Evolutionary conservation across 2,888 invertebrate species (phyloP).

Genomic region (Julus scandinavius): DNA sequence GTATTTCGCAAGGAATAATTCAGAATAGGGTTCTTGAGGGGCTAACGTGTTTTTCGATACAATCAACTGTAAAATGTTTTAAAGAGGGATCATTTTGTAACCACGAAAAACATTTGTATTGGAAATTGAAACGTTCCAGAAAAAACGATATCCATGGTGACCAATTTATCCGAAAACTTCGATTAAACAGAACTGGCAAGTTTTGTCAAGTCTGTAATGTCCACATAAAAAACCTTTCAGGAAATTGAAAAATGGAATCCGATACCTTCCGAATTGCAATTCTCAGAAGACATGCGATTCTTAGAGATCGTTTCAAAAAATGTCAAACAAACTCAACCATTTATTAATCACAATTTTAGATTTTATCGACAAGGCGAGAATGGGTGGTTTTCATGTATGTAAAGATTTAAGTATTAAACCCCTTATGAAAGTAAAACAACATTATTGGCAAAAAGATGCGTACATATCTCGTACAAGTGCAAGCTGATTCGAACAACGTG

Average conservation of each 20-base stretch:
- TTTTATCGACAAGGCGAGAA: not conserved
- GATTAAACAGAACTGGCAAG: not conserved
- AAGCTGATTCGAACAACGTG: no score
- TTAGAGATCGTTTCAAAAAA: not conserved
- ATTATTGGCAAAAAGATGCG: no score
- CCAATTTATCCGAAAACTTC: not conserved
- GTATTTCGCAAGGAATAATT: not conserved
- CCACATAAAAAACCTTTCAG: not conserved
- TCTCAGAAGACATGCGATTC: not conserved
- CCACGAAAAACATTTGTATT: not conserved
- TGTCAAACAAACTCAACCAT: not conserved
- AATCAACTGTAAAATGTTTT: not conserved
- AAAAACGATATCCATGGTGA: not conserved
- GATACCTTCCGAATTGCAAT: not conserved
- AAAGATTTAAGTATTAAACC: no score
- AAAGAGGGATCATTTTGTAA: not conserved
- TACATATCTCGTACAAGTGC: no score
- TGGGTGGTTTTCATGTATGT: no score
- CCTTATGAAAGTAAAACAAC: no score
- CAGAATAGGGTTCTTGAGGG: not conserved
- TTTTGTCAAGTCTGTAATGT: not conserved
- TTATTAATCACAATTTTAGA: not conserved
- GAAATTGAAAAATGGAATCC: not conserved
- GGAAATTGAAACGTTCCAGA: not conserved
- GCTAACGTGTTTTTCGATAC: not conserved